Conservation (phyloP, 2,113 vertebrate genomes). For the Helogale parvula region DNA sequence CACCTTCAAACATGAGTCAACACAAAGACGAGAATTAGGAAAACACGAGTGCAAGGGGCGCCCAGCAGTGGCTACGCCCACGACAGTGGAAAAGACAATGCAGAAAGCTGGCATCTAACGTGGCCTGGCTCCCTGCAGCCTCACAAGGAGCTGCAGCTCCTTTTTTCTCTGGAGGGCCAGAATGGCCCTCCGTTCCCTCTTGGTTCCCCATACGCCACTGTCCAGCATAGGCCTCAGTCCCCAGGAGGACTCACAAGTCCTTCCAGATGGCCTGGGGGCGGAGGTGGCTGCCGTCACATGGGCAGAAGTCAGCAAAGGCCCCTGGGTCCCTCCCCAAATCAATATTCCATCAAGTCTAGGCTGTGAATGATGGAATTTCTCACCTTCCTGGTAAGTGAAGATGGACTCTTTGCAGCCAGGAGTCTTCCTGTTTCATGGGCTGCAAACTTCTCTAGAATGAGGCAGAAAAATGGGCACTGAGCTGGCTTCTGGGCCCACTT, state of each 20-base stretch:
- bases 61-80: background rate
- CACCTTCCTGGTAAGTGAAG: background rate
- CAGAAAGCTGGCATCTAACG: background rate
- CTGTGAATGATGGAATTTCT: background rate
- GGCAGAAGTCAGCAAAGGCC: background rate
- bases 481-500: background rate
- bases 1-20: background rate
- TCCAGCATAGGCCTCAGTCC: background rate
- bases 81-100: background rate
- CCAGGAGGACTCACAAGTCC: background rate
- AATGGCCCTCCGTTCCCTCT: background rate
- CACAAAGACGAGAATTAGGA: background rate
- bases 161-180: background rate
- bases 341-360: background rate
- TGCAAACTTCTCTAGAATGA: background rate
- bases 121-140: background rate
- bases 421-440: background rate
- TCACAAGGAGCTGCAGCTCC: too few relatives aligned
- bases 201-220: too few relatives aligned
- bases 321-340: background rate
- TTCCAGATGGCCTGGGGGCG: background rate
- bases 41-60: rapidly evolving
- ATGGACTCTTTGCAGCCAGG: background rate
- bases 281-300: too few relatives aligned
- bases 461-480: background rate